These are phyloP conservation scores for Lipotes vexillifer DNA, from an alignment of 2,113 vertebrate genomes.

Conservation along the genomic window DNA sequence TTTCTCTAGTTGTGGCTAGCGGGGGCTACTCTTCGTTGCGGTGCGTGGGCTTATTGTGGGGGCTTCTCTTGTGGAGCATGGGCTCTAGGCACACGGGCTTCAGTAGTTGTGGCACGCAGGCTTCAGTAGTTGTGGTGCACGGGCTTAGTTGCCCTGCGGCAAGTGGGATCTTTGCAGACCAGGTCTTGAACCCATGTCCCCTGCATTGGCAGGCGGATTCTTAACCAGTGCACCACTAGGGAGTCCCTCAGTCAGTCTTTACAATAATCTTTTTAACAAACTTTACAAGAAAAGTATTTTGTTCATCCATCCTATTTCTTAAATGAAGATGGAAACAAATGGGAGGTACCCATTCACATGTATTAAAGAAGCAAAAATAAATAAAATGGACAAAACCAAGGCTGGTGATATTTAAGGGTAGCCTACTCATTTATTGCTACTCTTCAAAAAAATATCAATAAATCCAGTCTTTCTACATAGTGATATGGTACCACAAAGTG, in stretches of 20 bases:
- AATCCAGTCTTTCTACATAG: neutral
- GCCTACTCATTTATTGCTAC: neutral
- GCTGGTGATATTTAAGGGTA: neutral
- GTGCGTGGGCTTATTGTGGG: too few species aligned
- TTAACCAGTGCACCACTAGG: too few species aligned
- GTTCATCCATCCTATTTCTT: neutral
- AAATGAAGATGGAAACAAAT: neutral
- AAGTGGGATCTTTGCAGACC: too few species aligned
- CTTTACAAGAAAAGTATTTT: neutral
- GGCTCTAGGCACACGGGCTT: too few species aligned
- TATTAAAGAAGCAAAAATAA: neutral
- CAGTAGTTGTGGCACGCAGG: fast-evolving
- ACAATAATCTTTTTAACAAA: neutral
- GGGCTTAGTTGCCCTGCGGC: too few species aligned
- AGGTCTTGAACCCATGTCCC: too few species aligned
- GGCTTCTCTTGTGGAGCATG: too few species aligned
- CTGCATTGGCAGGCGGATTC: too few species aligned
- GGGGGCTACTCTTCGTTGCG: too few species aligned
- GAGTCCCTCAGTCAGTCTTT: neutral
- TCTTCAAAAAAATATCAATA: neutral
- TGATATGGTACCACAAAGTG: neutral
- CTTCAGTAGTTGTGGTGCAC: too few species aligned
- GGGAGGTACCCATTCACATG: neutral
- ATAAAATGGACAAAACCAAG: neutral
- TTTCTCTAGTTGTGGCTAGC: too few species aligned